Base-by-base conservation (phyloP, 2,888 invertebrate genomes). In the Meteorus cinctellus region DNA sequence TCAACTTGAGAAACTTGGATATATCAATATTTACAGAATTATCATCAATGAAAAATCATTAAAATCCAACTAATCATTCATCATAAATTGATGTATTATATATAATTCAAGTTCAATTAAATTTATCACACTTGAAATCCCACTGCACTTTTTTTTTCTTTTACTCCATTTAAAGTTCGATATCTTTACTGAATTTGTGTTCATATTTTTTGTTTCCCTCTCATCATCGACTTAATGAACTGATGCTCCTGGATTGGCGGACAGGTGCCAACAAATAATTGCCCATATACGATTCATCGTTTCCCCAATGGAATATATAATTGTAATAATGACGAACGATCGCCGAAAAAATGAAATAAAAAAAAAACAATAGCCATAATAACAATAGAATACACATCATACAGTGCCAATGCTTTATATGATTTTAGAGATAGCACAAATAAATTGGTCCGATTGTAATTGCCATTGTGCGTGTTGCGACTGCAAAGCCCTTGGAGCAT, bases 391-490 rank as follows among this genome's bases (percentile, higher is more conserved):
- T 41, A 70, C 66, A 71, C 59, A 55, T 65, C 59, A 36, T 48
- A 29, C 60, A 65, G 29, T 59, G 31, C 71, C 55, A 55, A 55
- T 55, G 55, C 2, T 24, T n/a, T 6, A 55, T 24, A 55, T 55
- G 71, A 67, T 72, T 72, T 59, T 62, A 51, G 72, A 74, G 86
- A 88, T 87, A 87, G 81, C 81, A 74, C 81, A 82, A 81, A 85
- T 86, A 86, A 88, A 88, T 86, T 86, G 85, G 84, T 83, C 81
- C 82, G 85, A 86, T 86, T 87, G 87, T 89, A 89, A 89, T 89
- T 88, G 89, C 88, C 84, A 83, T 88, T 89, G 89, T 89, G 89
- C 89, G 89, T 89, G 89, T 84, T 82, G 75, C 81, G 74, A 79
- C 77, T 68, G 77, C 73, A 78, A 79, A 55, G 24, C 55, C 55